Evolutionary conservation across 2,888 invertebrate genomes (phyloP), one percentile per base, ranked within the genome.

Genomic region (Unio pictorum): DNA sequence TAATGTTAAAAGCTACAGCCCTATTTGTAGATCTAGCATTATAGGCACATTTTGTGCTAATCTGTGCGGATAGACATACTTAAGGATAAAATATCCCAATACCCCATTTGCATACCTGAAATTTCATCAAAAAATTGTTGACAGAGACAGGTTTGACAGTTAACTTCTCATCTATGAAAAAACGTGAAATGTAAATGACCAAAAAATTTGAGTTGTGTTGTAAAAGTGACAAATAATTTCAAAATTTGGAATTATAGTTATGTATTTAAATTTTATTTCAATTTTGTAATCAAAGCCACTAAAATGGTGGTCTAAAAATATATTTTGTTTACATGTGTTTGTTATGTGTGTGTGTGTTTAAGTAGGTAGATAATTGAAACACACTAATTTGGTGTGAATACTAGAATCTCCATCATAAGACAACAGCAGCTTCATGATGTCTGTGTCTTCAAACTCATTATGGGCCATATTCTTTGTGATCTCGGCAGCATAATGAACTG

Each of bases 401-500:
- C 94, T 94, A 0, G 96, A 95, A 88, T 98, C 96, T 0, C 97
- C 98, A 11, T 96, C 97, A 81, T 95, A 95, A 87, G 97, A 95
- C 68, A 99, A 92, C 1, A 99, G 92, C 67, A 96, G 93, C 85
- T 95, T 94, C 34, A 98, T 95, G 4, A 99, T 95, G 89, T 97
- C 95, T 28, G 91, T 91, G 76, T 93, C 93, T 75, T 92, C 95
- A 92, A 91, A 95, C 93, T 84, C 95, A 93, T 85, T 93, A 92
- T 81, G 95, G 89, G 92, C 95, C 90, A 96, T 95, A 73, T 94
- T 93, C 88, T 95, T 95, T 56, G 93, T 94, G 67, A 98, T 94
- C 63, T 95, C 95, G 78, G 97, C 97, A 4, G 97, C 96, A 88
- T 95, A 98, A 91, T 99, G 99, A 61, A 99, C 92, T 17, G 97